Conservation (phyloP, 2,113 vertebrate genomes). For the Ascaphus truei region DNA sequence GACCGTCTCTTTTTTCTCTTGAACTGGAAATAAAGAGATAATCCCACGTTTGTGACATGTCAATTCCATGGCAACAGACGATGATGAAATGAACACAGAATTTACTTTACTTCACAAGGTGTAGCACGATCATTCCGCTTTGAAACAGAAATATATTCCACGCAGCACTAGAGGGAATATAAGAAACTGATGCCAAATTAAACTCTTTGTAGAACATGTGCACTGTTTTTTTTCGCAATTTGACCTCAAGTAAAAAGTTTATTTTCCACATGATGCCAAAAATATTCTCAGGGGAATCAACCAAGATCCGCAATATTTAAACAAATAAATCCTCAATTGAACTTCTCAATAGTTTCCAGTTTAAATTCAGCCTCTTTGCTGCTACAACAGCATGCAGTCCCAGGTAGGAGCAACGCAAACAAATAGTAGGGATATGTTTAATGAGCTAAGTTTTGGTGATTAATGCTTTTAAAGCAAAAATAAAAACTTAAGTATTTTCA, state of each 20-base stretch:
- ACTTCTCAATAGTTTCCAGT: no score
- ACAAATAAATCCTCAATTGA: no score
- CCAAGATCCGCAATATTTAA: background rate
- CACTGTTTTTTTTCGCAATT: background rate
- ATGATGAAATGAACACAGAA: background rate
- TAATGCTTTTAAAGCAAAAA: no score
- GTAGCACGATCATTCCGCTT: conserved; percentile 3
- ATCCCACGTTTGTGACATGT: background rate
- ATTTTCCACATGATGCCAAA: background rate
- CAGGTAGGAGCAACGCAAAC: no score
- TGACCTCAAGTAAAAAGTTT: conserved; percentile 5
- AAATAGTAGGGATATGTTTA: no score
- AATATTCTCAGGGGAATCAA: background rate
- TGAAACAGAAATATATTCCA: background rate
- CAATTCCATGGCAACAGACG: conserved; percentile 11
- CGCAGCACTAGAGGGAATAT: background rate
- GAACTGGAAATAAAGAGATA: background rate
- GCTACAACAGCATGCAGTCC: no score
- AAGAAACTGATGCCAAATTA: conserved; percentile 8
- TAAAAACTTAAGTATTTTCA: no score
- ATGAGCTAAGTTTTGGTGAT: no score
- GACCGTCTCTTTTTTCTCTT: background rate
- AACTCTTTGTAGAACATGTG: conserved; percentile 5
- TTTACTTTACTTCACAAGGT: background rate
- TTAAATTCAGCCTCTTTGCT: no score